Conservation (phyloP, 2,888 invertebrate species). For the Fissipunctia ypsillon region DNA sequence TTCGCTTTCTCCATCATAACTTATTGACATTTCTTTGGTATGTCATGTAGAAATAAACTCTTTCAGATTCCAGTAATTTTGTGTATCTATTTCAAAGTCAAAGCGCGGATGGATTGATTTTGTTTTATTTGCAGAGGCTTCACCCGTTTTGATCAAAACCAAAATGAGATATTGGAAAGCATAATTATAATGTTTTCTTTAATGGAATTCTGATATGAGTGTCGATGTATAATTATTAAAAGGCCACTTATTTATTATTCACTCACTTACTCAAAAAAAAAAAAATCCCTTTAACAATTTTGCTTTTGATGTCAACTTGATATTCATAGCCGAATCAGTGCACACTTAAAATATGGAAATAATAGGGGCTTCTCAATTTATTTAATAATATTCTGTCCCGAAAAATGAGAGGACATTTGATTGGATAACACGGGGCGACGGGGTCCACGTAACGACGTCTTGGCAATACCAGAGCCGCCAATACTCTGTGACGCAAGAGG, state of each 20-base stretch:
- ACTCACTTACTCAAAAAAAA: slow-evolving; percentile 18
- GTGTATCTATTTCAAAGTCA: slow-evolving; percentile 14
- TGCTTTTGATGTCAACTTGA: slow-evolving; percentile 53
- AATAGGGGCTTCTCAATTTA: slow-evolving; percentile 56
- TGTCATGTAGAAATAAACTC: slow-evolving; percentile 36
- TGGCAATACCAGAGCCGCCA: slow-evolving; percentile 50
- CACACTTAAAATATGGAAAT: slow-evolving; percentile 58
- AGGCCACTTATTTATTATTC: slow-evolving; percentile 3
- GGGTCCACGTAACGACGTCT: slow-evolving; percentile 53
- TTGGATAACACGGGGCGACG: slow-evolving; percentile 55
- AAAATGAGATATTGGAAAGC: background rate
- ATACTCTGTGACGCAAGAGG: slow-evolving; percentile 52
- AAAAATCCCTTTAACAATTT: slow-evolving; percentile 27
- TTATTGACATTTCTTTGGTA: slow-evolving; percentile 53
- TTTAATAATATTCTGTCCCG: slow-evolving; percentile 55
- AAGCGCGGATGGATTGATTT: background rate
- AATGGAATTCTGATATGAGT: background rate
- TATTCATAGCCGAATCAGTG: slow-evolving; percentile 57
- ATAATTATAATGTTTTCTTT: background rate
- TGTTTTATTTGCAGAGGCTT: background rate
- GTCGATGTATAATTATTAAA: background rate
- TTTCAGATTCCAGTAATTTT: slow-evolving; percentile 16
- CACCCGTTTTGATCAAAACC: background rate
- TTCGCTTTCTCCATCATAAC: slow-evolving; percentile 47
- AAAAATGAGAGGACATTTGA: slow-evolving; percentile 58